A percentile compares a stretch with the other conserved stretches of the same genome.
Evolutionary conservation across 2,797 vertebrate genomes (phyloP).

Genomic region (Allobates femoralis): DNA sequence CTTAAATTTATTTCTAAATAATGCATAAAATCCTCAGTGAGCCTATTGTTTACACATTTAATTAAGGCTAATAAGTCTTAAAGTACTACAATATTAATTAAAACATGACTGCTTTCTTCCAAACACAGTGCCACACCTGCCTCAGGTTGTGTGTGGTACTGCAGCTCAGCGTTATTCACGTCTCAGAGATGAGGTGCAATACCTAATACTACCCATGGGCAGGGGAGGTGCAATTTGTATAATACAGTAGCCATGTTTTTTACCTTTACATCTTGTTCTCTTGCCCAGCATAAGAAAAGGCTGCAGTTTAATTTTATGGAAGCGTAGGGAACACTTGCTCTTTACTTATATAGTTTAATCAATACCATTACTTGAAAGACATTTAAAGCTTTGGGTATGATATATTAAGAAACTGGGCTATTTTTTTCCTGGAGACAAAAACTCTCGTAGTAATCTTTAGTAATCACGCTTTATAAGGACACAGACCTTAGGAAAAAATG

Average conservation of each 20-base stretch:
- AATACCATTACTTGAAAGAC: slow-evolving; percentile 1
- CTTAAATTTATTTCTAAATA: too few relatives aligned
- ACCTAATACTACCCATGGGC: background rate
- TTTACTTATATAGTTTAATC: background rate
- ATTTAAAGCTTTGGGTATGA: background rate
- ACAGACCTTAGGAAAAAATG: too few relatives aligned
- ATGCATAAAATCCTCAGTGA: too few relatives aligned
- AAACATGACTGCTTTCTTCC: background rate
- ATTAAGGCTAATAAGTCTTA: too few relatives aligned
- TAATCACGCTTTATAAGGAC: background rate
- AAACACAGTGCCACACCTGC: background rate
- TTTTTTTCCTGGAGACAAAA: background rate
- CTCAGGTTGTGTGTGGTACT: too few relatives aligned
- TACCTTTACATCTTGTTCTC: too few relatives aligned
- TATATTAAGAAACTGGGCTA: background rate
- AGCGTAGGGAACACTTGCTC: background rate
- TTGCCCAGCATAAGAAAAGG: too few relatives aligned
- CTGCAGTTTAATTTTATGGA: background rate
- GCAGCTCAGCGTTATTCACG: background rate
- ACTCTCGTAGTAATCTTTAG: background rate
- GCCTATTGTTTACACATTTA: too few relatives aligned
- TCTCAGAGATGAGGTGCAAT: background rate
- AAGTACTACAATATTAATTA: background rate
- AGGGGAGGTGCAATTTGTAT: background rate
- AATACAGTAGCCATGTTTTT: background rate